phyloP scores from a whole-genome alignment of 2,888 invertebrate species.

The Antheraea yamamai region DNA sequence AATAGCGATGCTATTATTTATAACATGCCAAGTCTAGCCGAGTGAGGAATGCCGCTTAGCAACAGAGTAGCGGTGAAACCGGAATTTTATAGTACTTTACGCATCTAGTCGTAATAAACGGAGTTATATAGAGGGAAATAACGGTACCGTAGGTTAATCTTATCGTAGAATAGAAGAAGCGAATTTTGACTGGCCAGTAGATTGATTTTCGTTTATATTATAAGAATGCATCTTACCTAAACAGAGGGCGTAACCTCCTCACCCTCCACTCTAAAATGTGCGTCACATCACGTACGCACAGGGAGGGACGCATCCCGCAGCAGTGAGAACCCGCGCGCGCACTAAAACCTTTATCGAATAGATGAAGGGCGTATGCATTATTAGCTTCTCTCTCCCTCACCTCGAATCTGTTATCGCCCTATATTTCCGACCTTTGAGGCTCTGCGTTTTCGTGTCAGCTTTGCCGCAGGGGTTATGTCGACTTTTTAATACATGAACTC shows the following conservation, averaged over 20 bases:
- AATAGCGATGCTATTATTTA: conserved; percentile 52
- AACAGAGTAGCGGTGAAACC: conserved; percentile 68
- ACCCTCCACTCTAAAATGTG: conserved; percentile 50
- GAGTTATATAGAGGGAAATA: conserved; percentile 28
- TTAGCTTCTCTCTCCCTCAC: conserved; percentile 58
- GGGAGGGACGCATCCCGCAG: conserved; percentile 42
- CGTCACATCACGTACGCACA: conserved; percentile 70
- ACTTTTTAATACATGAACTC: conserved; percentile 41
- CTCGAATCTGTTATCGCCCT: conserved; percentile 31
- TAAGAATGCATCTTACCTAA: conserved; percentile 61
- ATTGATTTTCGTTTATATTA: conserved; percentile 59
- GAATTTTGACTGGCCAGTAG: not conserved
- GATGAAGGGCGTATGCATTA: conserved; percentile 73
- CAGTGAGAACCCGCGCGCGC: conserved; percentile 68
- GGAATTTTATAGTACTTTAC: conserved; percentile 60
- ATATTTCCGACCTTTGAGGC: conserved; percentile 35
- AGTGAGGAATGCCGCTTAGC: conserved; percentile 51
- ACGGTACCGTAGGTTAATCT: conserved; percentile 49
- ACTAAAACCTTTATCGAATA: conserved; percentile 64
- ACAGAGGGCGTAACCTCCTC: conserved; percentile 46
- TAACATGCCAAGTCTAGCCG: conserved; percentile 47
- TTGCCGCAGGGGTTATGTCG: conserved; percentile 24
- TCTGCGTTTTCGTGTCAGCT: conserved; percentile 26
- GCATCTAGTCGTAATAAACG: conserved; percentile 48
- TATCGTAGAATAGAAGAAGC: conserved; percentile 31